These are phyloP conservation scores for Chrysotoxum bicinctum DNA, from an alignment of 2,888 invertebrate genomes.

Conservation along the genomic window DNA sequence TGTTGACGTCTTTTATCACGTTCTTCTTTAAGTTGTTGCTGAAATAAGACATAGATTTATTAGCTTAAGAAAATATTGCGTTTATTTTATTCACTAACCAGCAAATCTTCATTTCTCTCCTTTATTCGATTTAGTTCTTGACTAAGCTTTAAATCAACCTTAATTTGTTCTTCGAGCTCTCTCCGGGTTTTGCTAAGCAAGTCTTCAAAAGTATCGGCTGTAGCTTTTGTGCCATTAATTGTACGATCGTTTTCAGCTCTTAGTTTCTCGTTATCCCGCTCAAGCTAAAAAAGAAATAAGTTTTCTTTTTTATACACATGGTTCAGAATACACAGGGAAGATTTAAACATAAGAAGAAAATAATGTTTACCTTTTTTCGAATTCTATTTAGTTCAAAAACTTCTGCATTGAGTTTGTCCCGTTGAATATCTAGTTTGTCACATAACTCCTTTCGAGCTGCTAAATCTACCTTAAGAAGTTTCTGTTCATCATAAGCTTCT, in stretches of 20 bases:
- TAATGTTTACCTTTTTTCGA: constrained; percentile 74
- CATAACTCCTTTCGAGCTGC: constrained; percentile 84
- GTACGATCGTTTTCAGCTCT: constrained; percentile 77
- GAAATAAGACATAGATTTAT: neutral
- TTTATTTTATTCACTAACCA: constrained; percentile 73
- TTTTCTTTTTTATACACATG: too few relatives aligned
- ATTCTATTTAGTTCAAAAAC: constrained; percentile 82
- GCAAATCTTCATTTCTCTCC: constrained; percentile 76
- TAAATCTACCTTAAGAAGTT: constrained; percentile 85
- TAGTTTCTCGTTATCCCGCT: constrained; percentile 82
- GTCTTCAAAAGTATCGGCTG: constrained; percentile 83
- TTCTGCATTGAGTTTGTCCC: constrained; percentile 85
- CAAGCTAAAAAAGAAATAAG: constrained; percentile 80
- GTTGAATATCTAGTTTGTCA: constrained; percentile 86
- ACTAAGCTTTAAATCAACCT: constrained; percentile 76
- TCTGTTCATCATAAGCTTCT: constrained; percentile 84
- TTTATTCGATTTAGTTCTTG: constrained; percentile 78
- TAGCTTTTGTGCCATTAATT: constrained; percentile 77
- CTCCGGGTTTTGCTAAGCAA: constrained; percentile 83
- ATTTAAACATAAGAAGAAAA: too few relatives aligned
- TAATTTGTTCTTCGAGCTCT: constrained; percentile 82
- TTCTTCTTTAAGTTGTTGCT: constrained; percentile 78
- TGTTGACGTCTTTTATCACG: constrained; percentile 76
- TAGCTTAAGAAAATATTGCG: neutral
- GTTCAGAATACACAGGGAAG: too few relatives aligned